Evolutionary conservation across 2,797 vertebrate genomes (phyloP).

Genomic region (Silurus lanzhouensis): DNA sequence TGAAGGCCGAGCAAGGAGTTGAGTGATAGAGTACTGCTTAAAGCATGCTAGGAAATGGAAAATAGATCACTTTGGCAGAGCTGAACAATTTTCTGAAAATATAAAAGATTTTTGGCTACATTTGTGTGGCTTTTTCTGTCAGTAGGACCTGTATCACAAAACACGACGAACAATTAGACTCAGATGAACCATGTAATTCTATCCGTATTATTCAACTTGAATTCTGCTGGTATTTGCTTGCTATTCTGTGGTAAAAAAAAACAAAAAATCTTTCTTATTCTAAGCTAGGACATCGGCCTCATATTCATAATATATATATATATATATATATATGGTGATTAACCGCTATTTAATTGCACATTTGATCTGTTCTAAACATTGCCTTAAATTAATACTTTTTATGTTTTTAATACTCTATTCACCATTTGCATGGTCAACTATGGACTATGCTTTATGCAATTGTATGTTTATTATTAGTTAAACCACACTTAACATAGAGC

Average conservation of each 20-base stretch:
- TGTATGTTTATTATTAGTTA: no score
- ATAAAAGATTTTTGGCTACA: conserved; percentile 40
- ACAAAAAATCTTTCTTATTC: neutral
- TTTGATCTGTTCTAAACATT: no score
- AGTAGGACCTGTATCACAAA: neutral
- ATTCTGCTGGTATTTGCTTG: neutral
- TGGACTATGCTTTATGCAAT: no score
- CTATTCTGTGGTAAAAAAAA: neutral
- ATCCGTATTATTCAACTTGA: conserved; percentile 16
- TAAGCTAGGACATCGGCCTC: neutral
- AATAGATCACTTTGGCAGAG: conserved; percentile 49
- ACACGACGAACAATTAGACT: conserved; percentile 12
- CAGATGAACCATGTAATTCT: conserved; percentile 15
- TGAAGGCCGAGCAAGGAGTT: conserved; percentile 37
- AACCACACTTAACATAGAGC: no score
- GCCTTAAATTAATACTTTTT: no score
- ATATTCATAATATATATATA: no score
- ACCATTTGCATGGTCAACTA: no score
- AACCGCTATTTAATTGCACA: no score
- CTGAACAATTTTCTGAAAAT: conserved; percentile 40
- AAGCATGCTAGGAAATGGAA: conserved; percentile 41
- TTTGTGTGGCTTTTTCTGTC: conserved; percentile 40
- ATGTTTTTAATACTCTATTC: no score
- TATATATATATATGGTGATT: no score
- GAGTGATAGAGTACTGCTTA: conserved; percentile 50